Base-by-base conservation (phyloP, 2,797 vertebrate genomes). In the Sternotherus odoratus region DNA sequence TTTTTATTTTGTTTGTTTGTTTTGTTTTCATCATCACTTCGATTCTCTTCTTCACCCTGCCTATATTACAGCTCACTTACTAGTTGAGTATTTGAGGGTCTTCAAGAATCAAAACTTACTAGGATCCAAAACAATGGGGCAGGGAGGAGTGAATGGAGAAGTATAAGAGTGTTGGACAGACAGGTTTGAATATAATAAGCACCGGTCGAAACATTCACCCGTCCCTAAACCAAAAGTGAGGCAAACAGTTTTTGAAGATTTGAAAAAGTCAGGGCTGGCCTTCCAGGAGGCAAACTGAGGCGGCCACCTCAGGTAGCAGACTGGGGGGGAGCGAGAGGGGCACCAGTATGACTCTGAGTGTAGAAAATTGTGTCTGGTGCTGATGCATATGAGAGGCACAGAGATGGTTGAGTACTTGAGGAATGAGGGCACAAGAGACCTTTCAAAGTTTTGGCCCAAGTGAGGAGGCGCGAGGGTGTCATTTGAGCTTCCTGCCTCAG, bases 11-110 rank as follows among this genome's bases (percentile, higher is more conserved):
- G 56, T 30, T 57, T 33, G 13, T 60, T 60, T 60, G 1, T 15
- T 30, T 57, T 5, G 11, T 57, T 57, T 84, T 87, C 46, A 48
- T 92, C n/a, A 79, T 87, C 26, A 77, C 91, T 80, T 12, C 21
- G 17, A 83, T 82, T 36, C 46, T 82, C 15, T 48, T 46, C 1
- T 94, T 30, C 36, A 90, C 19, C 1, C 0, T 82, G 4, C 60
- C 79, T 96, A 13, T 78, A 1, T 79, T 63, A 81, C 26, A 79
- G 54, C 92, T 87, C 51, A 39, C 17, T 95, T 94, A 56, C 23
- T 82, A 1, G 56, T 83, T 56, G 16, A 50, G 3, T 82, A n/a
- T 30, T 74, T 26, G 33, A n/a, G 5, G 75, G 8, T 72, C n/a
- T 82, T 92, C 16, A 54, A 10, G 30, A 88, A 91, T 85, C 33